Evolutionary conservation across 2,113 vertebrate species (phyloP).

Genomic region (Charina bottae): DNA sequence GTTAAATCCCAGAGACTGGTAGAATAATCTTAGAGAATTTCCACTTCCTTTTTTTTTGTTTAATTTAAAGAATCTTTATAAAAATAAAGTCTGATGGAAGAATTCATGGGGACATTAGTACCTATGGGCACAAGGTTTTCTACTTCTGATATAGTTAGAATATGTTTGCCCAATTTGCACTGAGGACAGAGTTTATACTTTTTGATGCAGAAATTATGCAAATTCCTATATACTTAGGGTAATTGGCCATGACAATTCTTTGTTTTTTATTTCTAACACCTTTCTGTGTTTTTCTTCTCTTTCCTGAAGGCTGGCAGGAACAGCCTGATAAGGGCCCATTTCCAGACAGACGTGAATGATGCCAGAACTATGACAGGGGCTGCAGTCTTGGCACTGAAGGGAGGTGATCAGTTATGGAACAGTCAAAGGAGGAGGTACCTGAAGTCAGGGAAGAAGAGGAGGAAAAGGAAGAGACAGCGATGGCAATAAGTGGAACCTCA

Average conservation of each 20-base stretch:
- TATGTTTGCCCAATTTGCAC: neutral
- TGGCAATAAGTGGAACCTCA: constrained; percentile 60
- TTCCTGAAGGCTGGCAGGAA: constrained; percentile 65
- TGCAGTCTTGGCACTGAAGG: constrained; percentile 78
- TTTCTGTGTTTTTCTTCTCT: neutral
- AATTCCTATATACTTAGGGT: neutral
- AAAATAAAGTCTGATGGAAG: too few relatives aligned
- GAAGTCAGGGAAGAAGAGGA: constrained; percentile 80
- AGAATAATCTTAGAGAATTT: too few relatives aligned
- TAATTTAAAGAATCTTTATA: too few relatives aligned
- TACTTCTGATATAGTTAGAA: neutral
- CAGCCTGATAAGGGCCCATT: constrained; percentile 71
- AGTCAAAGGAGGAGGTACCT: constrained; percentile 79
- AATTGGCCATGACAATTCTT: neutral
- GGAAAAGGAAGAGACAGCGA: constrained; percentile 77
- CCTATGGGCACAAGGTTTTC: too few relatives aligned
- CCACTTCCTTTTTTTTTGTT: too few relatives aligned
- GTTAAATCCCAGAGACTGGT: too few relatives aligned
- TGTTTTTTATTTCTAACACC: neutral
- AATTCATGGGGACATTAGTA: too few relatives aligned
- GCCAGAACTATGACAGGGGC: constrained; percentile 82
- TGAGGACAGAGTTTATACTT: neutral
- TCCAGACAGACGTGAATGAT: constrained; percentile 74
- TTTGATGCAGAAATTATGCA: neutral
- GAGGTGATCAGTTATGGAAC: constrained; percentile 81